Percentiles rank a stretch among this genome's conserved stretches.
phyloP scores from a whole-genome alignment of 2,888 invertebrate species.

The Pogonocherus hispidulus region DNA sequence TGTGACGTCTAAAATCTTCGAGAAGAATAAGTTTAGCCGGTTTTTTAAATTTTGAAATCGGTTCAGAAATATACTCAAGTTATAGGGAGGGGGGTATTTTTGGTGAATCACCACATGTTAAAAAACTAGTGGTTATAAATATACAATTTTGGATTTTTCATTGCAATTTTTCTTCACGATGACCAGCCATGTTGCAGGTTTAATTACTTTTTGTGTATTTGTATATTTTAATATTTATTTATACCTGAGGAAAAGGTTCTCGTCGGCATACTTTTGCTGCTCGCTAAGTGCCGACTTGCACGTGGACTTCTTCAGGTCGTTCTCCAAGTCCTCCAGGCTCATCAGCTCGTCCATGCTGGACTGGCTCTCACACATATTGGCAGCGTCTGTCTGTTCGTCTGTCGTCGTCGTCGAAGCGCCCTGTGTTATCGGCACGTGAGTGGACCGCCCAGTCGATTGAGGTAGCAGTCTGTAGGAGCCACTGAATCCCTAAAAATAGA shows the following conservation, averaged over 20 bases:
- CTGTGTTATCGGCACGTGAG: constrained; percentile 64
- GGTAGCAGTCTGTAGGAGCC: constrained; percentile 84
- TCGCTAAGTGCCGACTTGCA: constrained; percentile 62
- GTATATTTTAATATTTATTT: no score
- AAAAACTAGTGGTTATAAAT: no score
- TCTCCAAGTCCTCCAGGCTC: constrained; percentile 63
- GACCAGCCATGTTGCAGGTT: no score
- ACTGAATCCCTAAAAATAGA: constrained; percentile 69
- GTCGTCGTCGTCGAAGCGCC: constrained; percentile 26
- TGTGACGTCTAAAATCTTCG: no score
- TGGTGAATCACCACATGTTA: no score
- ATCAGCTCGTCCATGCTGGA: constrained; percentile 68
- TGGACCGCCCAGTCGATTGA: constrained; percentile 74
- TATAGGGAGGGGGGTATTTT: no score
- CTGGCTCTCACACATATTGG: constrained; percentile 68
- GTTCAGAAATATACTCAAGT: no score
- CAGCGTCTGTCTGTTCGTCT: constrained; percentile 11
- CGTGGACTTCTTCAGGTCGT: constrained; percentile 58
- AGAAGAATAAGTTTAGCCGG: no score
- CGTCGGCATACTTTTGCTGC: constrained; percentile 78
- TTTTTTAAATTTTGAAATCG: no score
- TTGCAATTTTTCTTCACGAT: no score
- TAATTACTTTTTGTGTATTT: no score
- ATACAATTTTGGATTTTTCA: no score
- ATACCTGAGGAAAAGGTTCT: constrained; percentile 75